Percentiles rank a stretch among this genome's conserved stretches.
These are phyloP conservation scores for Cosmia trapezina DNA, from an alignment of 2,888 invertebrate species.

Conservation along the genomic window DNA sequence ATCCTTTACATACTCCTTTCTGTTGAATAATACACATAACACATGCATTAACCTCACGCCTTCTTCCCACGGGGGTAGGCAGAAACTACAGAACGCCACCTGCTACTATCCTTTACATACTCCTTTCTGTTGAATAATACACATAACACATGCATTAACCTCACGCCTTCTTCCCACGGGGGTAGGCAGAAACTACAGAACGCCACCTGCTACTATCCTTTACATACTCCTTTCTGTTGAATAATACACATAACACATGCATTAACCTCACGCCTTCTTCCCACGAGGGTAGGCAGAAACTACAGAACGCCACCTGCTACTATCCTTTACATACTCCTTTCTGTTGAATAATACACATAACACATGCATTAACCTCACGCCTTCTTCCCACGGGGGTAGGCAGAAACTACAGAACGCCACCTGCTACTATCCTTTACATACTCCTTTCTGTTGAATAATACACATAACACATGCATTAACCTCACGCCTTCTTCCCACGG, in stretches of 20 bases:
- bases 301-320: background rate
- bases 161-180: background rate
- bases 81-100: background rate
- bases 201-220: background rate
- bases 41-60: background rate
- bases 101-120: background rate
- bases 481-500: background rate
- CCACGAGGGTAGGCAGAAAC: background rate
- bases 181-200: background rate
- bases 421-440: background rate
- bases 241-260: no score
- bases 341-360: no score
- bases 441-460: no score
- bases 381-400: background rate
- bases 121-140: no score
- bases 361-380: background rate
- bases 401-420: background rate
- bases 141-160: no score
- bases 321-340: background rate
- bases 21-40: no score
- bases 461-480: no score
- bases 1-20: background rate
- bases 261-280: background rate
- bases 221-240: background rate
- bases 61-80: background rate